Conservation (phyloP, 2,797 vertebrate genomes). For the Lithobates sylvaticus region DNA sequence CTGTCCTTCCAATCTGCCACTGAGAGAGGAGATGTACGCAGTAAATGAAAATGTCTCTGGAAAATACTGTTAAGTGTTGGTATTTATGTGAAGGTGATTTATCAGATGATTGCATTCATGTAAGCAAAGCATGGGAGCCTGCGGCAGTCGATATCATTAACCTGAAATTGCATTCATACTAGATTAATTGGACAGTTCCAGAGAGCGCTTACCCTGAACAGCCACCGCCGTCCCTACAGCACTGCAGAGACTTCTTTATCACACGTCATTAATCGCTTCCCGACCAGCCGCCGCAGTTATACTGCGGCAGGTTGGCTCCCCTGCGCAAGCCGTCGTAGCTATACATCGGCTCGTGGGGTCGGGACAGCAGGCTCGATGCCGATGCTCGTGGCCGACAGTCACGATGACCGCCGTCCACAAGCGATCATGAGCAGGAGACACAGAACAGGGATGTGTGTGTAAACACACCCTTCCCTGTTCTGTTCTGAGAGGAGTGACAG, state of each 20-base stretch:
- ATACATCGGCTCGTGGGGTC: no score
- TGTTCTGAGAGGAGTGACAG: no score
- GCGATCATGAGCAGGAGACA: no score
- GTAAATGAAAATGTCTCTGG: slow-evolving; percentile 14
- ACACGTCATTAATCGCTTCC: neutral
- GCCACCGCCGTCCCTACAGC: neutral
- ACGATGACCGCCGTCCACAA: no score
- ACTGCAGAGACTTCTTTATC: neutral
- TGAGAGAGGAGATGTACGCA: neutral
- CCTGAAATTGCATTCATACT: slow-evolving; percentile 8
- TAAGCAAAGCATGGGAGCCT: slow-evolving; percentile 3
- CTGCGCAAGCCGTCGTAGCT: no score
- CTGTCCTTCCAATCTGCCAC: neutral
- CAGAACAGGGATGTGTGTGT: no score
- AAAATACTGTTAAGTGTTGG: slow-evolving; percentile 14
- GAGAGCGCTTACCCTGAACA: neutral
- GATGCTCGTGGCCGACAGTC: no score
- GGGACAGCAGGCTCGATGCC: no score
- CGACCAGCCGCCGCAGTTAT: no score
- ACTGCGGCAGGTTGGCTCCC: no score
- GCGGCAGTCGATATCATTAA: slow-evolving; percentile 11
- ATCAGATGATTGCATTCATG: slow-evolving; percentile 45
- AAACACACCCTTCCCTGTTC: no score
- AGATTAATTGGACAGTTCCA: slow-evolving; percentile 37
- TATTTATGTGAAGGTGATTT: slow-evolving; percentile 12